A percentile compares a stretch with the other conserved stretches of the same genome.
phyloP scores from a whole-genome alignment of 2,888 invertebrate species.

The Chaetoderma sp. region DNA sequence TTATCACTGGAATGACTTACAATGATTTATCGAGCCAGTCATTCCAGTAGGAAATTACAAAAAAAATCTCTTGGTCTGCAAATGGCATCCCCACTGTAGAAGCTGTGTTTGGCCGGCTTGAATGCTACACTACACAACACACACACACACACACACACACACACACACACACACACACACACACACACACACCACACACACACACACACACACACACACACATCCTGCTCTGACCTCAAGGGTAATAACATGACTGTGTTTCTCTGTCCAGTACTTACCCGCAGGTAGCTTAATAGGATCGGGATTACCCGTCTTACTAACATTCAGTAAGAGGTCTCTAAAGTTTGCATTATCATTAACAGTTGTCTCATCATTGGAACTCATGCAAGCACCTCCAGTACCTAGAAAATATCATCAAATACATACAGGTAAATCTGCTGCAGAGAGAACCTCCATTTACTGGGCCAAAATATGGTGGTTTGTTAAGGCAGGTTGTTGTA shows the following conservation, averaged over 20 bases:
- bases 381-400: conserved; percentile 74
- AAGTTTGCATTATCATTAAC: conserved; percentile 40
- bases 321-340: conserved; percentile 33
- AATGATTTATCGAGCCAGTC: too few relatives aligned
- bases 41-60: too few relatives aligned
- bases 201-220: not conserved
- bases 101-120: too few relatives aligned
- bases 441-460: not conserved
- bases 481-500: too few relatives aligned
- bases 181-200: not conserved
- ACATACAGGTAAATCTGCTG: not conserved
- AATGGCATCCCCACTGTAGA: too few relatives aligned
- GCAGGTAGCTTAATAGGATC: conserved; percentile 46
- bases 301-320: conserved; percentile 14
- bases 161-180: not conserved
- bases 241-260: too few relatives aligned
- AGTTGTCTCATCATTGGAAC: conserved; percentile 37
- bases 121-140: too few relatives aligned
- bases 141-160: not conserved
- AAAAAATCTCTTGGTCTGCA: too few relatives aligned
- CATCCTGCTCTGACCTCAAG: too few relatives aligned
- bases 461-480: too few relatives aligned
- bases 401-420: not conserved
- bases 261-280: conserved; percentile 39
- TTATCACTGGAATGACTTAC: too few relatives aligned